Evolutionary conservation across 2,888 invertebrate species (phyloP).

Genomic region (Pogonocherus hispidulus): DNA sequence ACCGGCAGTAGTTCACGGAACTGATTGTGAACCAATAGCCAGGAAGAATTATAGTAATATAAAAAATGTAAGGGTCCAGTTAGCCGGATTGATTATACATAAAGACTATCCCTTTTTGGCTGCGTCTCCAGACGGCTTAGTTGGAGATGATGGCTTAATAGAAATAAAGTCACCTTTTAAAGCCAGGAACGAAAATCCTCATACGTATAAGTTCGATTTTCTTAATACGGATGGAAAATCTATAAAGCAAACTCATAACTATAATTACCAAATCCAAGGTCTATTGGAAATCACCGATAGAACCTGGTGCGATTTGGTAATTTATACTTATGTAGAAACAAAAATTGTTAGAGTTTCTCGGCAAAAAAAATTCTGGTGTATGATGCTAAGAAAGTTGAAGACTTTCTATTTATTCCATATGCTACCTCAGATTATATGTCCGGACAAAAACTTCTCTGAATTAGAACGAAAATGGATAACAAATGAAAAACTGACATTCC

Average conservation of each 20-base stretch:
- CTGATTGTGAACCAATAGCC: constrained; percentile 2
- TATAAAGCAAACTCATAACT: constrained; percentile 12
- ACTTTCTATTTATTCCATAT: constrained; percentile 24
- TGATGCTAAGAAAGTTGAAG: constrained; percentile 21
- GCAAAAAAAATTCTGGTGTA: constrained; percentile 15
- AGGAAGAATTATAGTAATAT: neutral
- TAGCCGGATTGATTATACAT: constrained; percentile 11
- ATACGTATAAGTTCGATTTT: constrained; percentile 11
- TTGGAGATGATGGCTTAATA: constrained; percentile 23
- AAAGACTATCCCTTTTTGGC: constrained; percentile 7
- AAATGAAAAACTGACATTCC: neutral
- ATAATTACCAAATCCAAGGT: constrained; percentile 30
- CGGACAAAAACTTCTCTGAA: neutral
- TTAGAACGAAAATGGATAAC: constrained; percentile 10
- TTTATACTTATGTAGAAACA: constrained; percentile 20
- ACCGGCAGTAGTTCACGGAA: neutral
- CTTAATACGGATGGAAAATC: neutral
- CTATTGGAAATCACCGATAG: constrained; percentile 26
- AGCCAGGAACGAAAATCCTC: constrained; percentile 12
- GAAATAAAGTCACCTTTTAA: constrained; percentile 32
- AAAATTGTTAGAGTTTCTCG: constrained; percentile 13
- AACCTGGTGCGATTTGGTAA: constrained; percentile 30
- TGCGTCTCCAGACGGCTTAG: constrained; percentile 19
- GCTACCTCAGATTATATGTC: constrained; percentile 11
- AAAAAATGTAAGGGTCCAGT: neutral